Evolutionary conservation across 2,888 invertebrate genomes (phyloP).

Genomic region (Pandemis heparana): DNA sequence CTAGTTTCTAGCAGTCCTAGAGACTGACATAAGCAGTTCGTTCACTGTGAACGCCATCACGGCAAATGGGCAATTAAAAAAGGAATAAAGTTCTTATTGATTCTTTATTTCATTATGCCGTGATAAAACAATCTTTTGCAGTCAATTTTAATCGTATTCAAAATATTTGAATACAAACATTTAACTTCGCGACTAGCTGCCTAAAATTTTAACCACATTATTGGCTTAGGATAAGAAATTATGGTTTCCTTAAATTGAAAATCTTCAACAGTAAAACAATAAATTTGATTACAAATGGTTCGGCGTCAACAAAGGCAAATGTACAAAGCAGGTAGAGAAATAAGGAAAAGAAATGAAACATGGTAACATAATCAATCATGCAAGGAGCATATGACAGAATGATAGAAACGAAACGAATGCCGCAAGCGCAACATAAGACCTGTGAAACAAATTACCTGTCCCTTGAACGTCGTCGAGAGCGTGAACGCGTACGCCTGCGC

Average conservation of each 20-base stretch:
- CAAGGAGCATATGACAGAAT: conserved; percentile 15
- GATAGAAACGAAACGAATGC: conserved; percentile 46
- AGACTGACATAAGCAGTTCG: background rate
- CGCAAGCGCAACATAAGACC: conserved; percentile 48
- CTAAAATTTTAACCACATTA: background rate
- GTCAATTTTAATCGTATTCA: too few species aligned
- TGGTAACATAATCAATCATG: background rate
- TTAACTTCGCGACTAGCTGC: background rate
- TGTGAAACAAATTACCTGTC: conserved; percentile 68
- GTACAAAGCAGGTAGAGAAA: conserved; percentile 1
- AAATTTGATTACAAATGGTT: background rate
- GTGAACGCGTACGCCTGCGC: conserved; percentile 78
- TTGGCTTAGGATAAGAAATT: background rate
- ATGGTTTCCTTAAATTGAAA: background rate
- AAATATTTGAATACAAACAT: too few species aligned
- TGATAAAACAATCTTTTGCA: too few species aligned
- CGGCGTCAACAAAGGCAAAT: background rate
- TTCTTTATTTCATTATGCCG: too few species aligned
- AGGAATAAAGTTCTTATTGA: too few species aligned
- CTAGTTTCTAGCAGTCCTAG: background rate
- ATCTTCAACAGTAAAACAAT: background rate
- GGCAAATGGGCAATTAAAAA: background rate
- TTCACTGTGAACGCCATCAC: background rate
- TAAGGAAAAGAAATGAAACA: background rate
- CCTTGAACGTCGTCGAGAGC: conserved; percentile 80